Percentiles rank a stretch among this genome's conserved stretches.
Evolutionary conservation across 2,888 invertebrate species (phyloP).

Genomic region (Polymixis lichenea): DNA sequence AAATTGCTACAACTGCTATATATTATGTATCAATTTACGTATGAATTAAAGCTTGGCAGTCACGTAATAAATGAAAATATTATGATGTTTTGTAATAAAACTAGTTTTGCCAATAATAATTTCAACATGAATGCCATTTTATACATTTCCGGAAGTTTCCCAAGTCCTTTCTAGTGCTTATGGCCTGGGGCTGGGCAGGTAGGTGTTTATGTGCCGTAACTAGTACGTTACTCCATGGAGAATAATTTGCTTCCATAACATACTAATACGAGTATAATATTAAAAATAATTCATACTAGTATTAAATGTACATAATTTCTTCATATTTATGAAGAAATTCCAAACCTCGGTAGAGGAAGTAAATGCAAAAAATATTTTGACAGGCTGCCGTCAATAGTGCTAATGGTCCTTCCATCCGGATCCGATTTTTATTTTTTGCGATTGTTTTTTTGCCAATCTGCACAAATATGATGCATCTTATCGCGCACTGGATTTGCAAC

Average conservation of each 20-base stretch:
- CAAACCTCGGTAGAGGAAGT: conserved; percentile 12
- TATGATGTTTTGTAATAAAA: conserved; percentile 19
- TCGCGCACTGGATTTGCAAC: no score
- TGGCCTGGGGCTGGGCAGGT: conserved; percentile 3
- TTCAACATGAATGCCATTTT: conserved; percentile 27
- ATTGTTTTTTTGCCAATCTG: conserved; percentile 1
- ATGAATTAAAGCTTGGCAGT: background rate
- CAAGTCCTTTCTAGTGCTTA: conserved; percentile 16
- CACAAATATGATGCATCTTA: background rate
- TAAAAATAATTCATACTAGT: no score
- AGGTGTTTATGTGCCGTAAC: background rate
- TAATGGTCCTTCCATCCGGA: conserved; percentile 10
- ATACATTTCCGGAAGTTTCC: conserved; percentile 38
- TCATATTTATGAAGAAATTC: background rate
- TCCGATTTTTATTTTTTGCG: conserved; percentile 20
- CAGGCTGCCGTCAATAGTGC: conserved; percentile 11
- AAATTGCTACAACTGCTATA: background rate
- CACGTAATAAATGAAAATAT: conserved; percentile 17
- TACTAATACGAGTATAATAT: no score
- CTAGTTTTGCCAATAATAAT: conserved; percentile 11
- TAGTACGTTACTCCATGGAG: conserved; percentile 14
- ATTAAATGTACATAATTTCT: no score
- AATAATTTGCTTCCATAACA: conserved; percentile 13
- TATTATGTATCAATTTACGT: background rate
- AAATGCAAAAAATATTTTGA: conserved; percentile 29